Evolutionary conservation across 2,113 vertebrate genomes (phyloP).

Genomic region (Nesoenas mayeri): DNA sequence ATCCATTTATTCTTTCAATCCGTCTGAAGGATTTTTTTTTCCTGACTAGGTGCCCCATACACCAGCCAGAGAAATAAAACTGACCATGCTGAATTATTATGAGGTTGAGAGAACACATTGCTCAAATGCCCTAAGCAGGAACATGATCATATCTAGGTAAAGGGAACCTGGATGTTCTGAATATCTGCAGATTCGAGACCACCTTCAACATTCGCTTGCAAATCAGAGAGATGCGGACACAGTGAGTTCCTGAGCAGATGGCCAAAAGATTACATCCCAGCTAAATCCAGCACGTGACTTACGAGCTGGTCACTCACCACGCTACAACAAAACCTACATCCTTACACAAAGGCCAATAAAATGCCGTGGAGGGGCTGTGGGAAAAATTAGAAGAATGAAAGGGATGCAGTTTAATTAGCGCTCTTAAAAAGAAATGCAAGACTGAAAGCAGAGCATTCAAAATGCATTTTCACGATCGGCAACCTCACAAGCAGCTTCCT

Average conservation of each 20-base stretch:
- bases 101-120: background rate
- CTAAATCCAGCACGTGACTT: constrained; percentile 49
- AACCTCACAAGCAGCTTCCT: background rate
- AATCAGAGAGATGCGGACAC: background rate
- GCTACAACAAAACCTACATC: background rate
- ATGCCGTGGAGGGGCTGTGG: background rate
- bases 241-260: constrained; percentile 47
- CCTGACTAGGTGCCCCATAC: background rate
- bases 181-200: background rate
- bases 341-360: background rate
- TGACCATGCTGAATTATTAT: background rate
- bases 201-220: background rate
- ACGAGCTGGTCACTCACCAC: background rate
- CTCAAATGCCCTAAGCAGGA: background rate
- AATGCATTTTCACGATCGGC: background rate
- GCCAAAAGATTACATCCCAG: constrained; percentile 57
- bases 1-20: background rate
- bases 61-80: background rate
- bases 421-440: background rate
- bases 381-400: background rate
- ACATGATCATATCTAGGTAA: fast-evolving
- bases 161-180: background rate
- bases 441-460: background rate
- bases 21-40: background rate
- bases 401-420: background rate